Base-by-base conservation (phyloP, 2,113 vertebrate genomes). In the Pan paniscus region DNA sequence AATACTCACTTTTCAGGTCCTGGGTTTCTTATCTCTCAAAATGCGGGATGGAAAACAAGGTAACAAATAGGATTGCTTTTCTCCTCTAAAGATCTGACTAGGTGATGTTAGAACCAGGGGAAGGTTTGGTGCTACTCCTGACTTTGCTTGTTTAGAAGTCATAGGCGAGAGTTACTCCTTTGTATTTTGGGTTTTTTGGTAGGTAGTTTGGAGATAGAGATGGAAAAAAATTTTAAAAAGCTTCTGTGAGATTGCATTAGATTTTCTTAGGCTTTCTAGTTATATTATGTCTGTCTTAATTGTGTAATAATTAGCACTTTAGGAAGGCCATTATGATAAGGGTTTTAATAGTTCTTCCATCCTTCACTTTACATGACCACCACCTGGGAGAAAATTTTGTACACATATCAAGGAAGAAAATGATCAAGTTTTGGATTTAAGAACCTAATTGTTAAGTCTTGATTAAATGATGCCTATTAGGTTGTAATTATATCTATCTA, bases 401-500 rank as follows among this genome's bases (percentile, higher is more conserved):
- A 85, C 35, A 88, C 87, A 70, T 92, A 84, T 96, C 25, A 89
- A 82, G 81, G 61, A 95, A 94, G 84, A 97, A 97, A 93, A 94
- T 90, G 87, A 96, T 98, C 83, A 96, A 88, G 57, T 96, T 97
- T 97, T 92, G 89, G 72, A 94, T 98, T 97, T 95, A 97, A 97
- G 87, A 97, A 96, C 59, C 43, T 84, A 95, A 94, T 92, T 97
- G 91, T 97, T 96, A 97, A 92, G 32, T 78, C 92, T 98, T 97
- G 96, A 97, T 97, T 96, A 97, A 97, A 94, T 96, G 83, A 94
- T 78, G 84, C 75, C 90, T 93, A 93, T 98, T 97, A 97, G 89
- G 40, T 96, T 98, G 87, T 97, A 97, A 96, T 97, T 97, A 96
- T 92, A 93, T 96, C 96, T 95, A 87, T 80, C 64, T 70, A 80